Conservation (phyloP, 2,797 vertebrate genomes). For the Trachops cirrhosus region DNA sequence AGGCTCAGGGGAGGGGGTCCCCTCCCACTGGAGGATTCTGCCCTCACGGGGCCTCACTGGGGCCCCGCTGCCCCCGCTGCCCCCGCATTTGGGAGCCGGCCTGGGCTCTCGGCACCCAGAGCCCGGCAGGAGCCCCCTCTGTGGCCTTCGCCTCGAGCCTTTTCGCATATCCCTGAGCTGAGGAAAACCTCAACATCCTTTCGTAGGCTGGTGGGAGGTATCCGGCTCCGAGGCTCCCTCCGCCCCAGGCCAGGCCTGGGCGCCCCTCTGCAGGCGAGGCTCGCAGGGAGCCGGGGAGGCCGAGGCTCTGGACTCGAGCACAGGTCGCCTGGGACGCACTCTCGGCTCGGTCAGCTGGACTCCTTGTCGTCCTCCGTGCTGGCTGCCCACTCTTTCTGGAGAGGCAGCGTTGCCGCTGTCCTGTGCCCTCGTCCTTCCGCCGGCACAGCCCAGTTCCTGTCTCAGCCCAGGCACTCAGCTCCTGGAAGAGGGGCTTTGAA, state of each 20-base stretch:
- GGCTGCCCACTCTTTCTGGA: not conserved
- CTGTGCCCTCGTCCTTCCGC: not conserved
- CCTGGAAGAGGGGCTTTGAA: slow-evolving; percentile 42
- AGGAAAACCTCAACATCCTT: slow-evolving; percentile 44
- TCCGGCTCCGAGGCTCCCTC: not conserved
- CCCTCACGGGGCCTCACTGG: not conserved
- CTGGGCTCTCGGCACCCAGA: not conserved
- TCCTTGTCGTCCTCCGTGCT: not conserved
- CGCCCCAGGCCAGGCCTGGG: not conserved
- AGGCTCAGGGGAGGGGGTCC: not conserved
- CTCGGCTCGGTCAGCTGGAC: accelerated
- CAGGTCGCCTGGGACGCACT: accelerated
- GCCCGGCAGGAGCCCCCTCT: not conserved
- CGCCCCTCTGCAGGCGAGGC: not conserved
- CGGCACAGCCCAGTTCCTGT: too few species aligned
- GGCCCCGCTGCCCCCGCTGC: not conserved
- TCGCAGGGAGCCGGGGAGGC: not conserved
- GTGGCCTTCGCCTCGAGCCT: not conserved
- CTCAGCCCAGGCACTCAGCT: not conserved
- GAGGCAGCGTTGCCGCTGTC: not conserved
- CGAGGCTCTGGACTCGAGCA: not conserved
- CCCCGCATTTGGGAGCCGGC: not conserved
- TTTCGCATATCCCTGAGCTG: not conserved
- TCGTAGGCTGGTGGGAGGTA: not conserved
- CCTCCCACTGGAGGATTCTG: not conserved